Percentiles rank a stretch among this genome's conserved stretches.
Evolutionary conservation across 2,113 vertebrate genomes (phyloP).

Genomic region (Entelurus aequoreus): DNA sequence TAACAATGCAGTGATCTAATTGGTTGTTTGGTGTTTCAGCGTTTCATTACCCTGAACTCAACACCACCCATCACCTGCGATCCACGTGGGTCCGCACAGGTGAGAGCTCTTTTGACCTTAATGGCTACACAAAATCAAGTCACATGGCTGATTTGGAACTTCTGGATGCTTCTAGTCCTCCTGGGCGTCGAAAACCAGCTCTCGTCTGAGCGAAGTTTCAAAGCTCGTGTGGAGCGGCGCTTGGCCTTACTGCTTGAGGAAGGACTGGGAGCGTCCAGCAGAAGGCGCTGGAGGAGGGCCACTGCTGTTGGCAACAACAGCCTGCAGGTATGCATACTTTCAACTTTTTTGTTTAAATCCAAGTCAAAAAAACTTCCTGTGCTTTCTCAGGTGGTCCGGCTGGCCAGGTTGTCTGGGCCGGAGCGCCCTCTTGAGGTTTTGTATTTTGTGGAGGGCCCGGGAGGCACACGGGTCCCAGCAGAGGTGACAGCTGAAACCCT

Average conservation of each 20-base stretch:
- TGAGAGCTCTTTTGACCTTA: constrained; percentile 46
- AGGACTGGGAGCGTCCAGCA: constrained; percentile 69
- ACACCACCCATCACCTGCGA: constrained; percentile 83
- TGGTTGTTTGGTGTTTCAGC: constrained; percentile 62
- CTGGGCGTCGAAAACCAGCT: constrained; percentile 84
- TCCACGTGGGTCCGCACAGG: constrained; percentile 96
- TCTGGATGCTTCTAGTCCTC: constrained; percentile 56
- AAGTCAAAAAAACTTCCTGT: not conserved
- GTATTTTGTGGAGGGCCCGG: constrained; percentile 89
- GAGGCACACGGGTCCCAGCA: constrained; percentile 80
- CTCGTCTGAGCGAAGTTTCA: constrained; percentile 83
- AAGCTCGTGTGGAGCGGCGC: constrained; percentile 87
- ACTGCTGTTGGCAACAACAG: constrained; percentile 80
- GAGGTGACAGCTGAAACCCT: constrained; percentile 80
- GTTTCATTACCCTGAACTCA: constrained; percentile 90
- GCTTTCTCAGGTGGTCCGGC: constrained; percentile 81
- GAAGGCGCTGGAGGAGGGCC: constrained; percentile 82
- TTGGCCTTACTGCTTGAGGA: constrained; percentile 87
- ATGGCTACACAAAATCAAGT: no score
- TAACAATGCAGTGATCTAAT: not conserved
- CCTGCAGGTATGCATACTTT: constrained; percentile 79
- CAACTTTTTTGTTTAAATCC: not conserved
- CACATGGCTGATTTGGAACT: not conserved
- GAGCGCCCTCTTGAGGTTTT: constrained; percentile 85
- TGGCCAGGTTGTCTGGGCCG: constrained; percentile 75